Base-by-base conservation (phyloP, 2,113 vertebrate genomes). In the Stictonetta naevosa region DNA sequence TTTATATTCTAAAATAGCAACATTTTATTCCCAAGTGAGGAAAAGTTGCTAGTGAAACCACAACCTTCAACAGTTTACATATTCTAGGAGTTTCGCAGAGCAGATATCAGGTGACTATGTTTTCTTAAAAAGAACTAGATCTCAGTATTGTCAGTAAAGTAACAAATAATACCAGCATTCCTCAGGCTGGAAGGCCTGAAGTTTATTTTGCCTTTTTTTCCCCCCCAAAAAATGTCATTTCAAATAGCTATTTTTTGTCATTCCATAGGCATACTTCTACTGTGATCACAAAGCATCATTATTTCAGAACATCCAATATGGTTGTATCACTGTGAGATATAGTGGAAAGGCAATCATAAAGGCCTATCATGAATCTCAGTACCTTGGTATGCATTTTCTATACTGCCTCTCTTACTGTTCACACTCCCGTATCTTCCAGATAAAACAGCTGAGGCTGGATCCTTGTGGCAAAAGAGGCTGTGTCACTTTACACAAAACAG, bases 1-100 rank as follows among this genome's bases (percentile, higher is more conserved):
- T 96, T 97, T 98, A 84, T 86, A 83, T 59, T 93, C 71, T 95
- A 91, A 97, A 97, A 94, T 82, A 96, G 93, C 22, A 86, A 93
- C 60, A 95, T 89, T 94, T 96, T 98, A 96, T 95, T 96, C 95
- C 96, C 95, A 83, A 63, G 71, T 78, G 95, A 93, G 91, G 94
- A 93, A 96, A 74, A 72, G 58, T 90, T 94, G 29, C 82, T 76
- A 85, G 53, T 77, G 67, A 96, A 79, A 58, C 36, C 58, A 60
- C 69, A 91, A 93, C 66, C 83, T 96, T 95, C 44, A 89, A 74
- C 22, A 44, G 46, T 75, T 86, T 91, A 86, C 18, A 29, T 83
- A 78, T 66, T 74, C 44, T 64, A 83, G 64, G 18, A 64, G 78
- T 83, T 56, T 53, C 93, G 31, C 40, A 84, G 18, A 56, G 29